These are phyloP conservation scores for Glaucomys volans DNA, from an alignment of 2,113 vertebrate genomes.

Conservation along the genomic window DNA sequence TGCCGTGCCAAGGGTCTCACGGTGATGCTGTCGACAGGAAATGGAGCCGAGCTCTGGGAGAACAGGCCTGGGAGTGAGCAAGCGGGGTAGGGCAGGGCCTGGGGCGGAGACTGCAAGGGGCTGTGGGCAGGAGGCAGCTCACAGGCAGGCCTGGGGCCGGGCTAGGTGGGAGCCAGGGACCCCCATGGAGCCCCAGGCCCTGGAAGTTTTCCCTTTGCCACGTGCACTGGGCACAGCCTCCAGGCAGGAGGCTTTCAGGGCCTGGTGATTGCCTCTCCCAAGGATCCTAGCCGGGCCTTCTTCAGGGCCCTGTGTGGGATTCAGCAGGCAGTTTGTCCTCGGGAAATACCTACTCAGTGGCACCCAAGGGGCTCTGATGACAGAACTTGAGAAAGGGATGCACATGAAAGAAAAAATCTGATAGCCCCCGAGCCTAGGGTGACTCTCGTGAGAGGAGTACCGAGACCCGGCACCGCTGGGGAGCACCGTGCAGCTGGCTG, in stretches of 20 bases:
- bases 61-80: not conserved
- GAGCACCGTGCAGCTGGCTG: rapidly evolving
- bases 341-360: no score
- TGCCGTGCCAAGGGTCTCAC: not conserved
- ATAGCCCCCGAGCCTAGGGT: no score
- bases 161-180: rapidly evolving
- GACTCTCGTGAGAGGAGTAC: rapidly evolving
- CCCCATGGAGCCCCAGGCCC: rapidly evolving
- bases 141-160: rapidly evolving
- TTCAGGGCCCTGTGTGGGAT: no score
- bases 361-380: not conserved
- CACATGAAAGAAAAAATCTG: not conserved
- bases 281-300: no score
- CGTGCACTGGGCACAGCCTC: no score
- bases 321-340: not conserved
- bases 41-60: not conserved
- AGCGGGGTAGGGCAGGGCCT: rapidly evolving
- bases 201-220: not conserved
- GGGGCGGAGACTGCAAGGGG: rapidly evolving
- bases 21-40: conserved; percentile 31
- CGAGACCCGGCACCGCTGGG: rapidly evolving
- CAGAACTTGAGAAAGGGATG: not conserved
- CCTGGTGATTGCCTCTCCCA: not conserved
- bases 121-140: not conserved
- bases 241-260: no score